Evolutionary conservation across 2,888 invertebrate species (phyloP).

Genomic region (Eutolmus rufibarbis): DNA sequence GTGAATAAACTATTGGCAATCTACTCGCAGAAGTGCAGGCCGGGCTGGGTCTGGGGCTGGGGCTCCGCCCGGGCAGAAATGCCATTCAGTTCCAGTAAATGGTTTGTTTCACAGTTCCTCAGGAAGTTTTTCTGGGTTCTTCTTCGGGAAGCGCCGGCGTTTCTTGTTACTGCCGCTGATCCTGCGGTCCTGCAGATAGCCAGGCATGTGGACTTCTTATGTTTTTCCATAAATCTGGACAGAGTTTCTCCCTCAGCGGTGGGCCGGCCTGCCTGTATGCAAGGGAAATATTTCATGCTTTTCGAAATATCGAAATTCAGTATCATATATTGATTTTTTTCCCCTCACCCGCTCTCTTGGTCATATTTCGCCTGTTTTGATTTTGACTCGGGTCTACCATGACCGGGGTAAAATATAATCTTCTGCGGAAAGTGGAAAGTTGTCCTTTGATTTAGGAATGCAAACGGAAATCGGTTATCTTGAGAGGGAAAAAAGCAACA

Average conservation of each 20-base stretch:
- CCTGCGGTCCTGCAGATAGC: not conserved
- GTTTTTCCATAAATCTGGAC: not conserved
- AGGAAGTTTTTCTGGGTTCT: not conserved
- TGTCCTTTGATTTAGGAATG: not conserved
- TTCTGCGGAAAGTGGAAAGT: not conserved
- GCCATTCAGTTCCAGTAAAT: slow-evolving; percentile 16
- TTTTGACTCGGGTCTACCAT: not conserved
- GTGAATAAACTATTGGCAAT: slow-evolving; percentile 40
- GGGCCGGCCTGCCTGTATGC: not conserved
- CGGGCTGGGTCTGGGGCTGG: not conserved
- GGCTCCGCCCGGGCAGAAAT: not conserved
- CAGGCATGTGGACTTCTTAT: not conserved
- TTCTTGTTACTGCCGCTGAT: not conserved
- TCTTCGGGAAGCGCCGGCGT: not conserved
- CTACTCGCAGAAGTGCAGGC: not conserved
- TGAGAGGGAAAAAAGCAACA: not conserved
- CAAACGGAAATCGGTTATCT: not conserved
- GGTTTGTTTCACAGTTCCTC: not conserved
- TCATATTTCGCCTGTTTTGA: not conserved
- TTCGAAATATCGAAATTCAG: not conserved
- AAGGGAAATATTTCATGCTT: not conserved
- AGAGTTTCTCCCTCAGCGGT: not conserved
- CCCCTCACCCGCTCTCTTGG: not conserved
- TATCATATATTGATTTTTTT: not conserved
- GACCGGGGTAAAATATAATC: not conserved